Base-by-base conservation (phyloP, 2,797 vertebrate species). In the Myoxocephalus aenaeus region DNA sequence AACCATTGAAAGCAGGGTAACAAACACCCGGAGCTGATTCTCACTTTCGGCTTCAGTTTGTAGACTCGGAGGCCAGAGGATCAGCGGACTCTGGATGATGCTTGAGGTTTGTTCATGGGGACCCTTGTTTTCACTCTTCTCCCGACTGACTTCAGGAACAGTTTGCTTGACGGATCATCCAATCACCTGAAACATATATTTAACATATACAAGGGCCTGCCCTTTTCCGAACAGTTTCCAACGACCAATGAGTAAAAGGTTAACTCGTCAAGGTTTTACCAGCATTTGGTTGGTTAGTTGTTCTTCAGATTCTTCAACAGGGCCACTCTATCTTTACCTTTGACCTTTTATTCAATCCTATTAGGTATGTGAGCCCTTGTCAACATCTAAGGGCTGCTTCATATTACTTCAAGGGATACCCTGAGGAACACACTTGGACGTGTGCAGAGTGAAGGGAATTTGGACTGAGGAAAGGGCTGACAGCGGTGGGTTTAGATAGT, bases 381-480 rank as follows among this genome's bases (percentile, higher is more conserved):
- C 61, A 67, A 40, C 59, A 67, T 77, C 36, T 46, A 14, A 51
- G 56, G 29, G 32, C 65, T 74, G 68, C 34, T 58, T 83, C 63
- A 69, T 18, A 11, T 80, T 79, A 75, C 74, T 72, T 63, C 32
- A 12, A 75, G 50, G 53, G 61, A 61, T 65, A 34, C 65, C 38
- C 44, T 32, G 12, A 51, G 66, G 63, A 77, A 69, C 50, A 75
- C 61, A 67, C 58, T 27, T 68, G 36, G 65, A 67, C 9, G 9
- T 58, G 81, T 83, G 77, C 2, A 66, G 83, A 88, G 73, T 75
- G 83, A 87, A 75, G 73, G 69, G 83, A 85, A 81, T 89, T 25
- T 58, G 70, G 65, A 53, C 56, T 8, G 63, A 69, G 65, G 65
- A 86, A 77, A 79, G 76, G 70, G 59, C 72, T 57, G 82, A 87